Evolutionary conservation across 2,888 invertebrate species (phyloP), one percentile per base, ranked within the genome.

Genomic region (Tricholauxania praeusta): DNA sequence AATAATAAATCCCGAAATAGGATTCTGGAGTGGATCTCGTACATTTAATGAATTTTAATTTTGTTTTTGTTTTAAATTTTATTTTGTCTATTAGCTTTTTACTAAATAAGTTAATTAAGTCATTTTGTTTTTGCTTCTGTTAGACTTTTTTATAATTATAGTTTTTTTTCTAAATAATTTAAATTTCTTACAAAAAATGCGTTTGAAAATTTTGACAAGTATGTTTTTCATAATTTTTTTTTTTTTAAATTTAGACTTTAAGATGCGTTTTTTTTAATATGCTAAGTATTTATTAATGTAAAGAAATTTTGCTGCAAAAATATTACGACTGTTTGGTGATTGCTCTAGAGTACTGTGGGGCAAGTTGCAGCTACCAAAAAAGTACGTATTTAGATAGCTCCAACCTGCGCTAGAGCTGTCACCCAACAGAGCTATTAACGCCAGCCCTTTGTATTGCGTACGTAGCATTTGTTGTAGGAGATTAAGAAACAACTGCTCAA

Each of bases 11-110:
- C 70, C 70, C 39, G n/a, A 17, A 39, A 52, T 39, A 63, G 70
- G 62, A 63, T 49, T n/a, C 53, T 70, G 70, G 70, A 70, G 70
- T 59, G 62, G 70, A 70, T 62, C 63, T 70, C 63, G 63, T 70
- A 70, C 70, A 70, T 71, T 65, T 53, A 71, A 59, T 59, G 71
- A 51, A 71, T 65, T 59, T 32, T 32, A 28, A n/a, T 28, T 7
- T 12, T 62, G 32, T 39, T 62, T 39, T 17, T 49, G 4, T 39
- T 19, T 19, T 49, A 17, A 10, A 62, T 62, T 39, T 62, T n/a
- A 17, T 7, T 14, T 62, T 28, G 28, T 63, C 7, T 10, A 49
- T 47, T 62, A 17, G 14, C n/a, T 39, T 60, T 14, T 60, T 28
- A 32, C 17, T 62, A 39, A 39, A 47, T 62, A 12, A 47, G 63